Percentiles rank a stretch among this genome's conserved stretches.
These are phyloP conservation scores for Romanogobio albipinnatus DNA, from an alignment of 2,113 vertebrate genomes.

Conservation along the genomic window DNA sequence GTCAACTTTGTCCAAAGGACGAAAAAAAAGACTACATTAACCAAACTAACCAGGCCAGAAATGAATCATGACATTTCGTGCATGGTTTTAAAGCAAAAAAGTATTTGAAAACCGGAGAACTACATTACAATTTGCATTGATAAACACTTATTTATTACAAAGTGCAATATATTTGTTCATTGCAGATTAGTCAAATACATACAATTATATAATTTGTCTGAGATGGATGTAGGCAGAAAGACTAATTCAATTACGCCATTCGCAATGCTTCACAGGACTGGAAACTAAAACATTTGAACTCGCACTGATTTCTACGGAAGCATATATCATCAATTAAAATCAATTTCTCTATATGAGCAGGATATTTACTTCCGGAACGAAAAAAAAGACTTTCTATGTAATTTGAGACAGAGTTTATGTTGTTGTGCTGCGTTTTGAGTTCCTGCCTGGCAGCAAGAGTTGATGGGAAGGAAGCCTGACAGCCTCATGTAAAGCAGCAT, in stretches of 20 bases:
- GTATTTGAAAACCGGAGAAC: too few relatives aligned
- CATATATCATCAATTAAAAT: background rate
- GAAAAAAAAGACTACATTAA: background rate
- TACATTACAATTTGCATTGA: too few relatives aligned
- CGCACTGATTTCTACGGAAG: background rate
- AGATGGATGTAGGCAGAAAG: background rate
- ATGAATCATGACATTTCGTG: background rate
- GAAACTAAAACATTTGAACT: background rate
- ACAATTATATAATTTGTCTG: background rate
- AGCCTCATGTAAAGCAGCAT: slow-evolving; percentile 41
- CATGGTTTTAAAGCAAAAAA: background rate
- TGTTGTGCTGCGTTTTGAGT: background rate
- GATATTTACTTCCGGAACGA: background rate
- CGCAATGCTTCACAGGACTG: background rate
- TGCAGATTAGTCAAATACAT: background rate
- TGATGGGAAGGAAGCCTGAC: slow-evolving; percentile 25
- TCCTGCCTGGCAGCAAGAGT: background rate
- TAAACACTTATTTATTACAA: background rate
- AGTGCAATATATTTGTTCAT: background rate
- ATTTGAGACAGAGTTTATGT: slow-evolving; percentile 29
- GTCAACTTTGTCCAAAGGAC: background rate
- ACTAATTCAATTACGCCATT: background rate
- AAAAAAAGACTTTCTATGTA: slow-evolving; percentile 10
- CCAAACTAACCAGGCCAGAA: background rate
- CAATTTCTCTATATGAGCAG: background rate